A percentile compares a stretch with the other conserved stretches of the same genome.
Evolutionary conservation across 2,888 invertebrate genomes (phyloP).

Genomic region (Psylliodes chrysocephalus): DNA sequence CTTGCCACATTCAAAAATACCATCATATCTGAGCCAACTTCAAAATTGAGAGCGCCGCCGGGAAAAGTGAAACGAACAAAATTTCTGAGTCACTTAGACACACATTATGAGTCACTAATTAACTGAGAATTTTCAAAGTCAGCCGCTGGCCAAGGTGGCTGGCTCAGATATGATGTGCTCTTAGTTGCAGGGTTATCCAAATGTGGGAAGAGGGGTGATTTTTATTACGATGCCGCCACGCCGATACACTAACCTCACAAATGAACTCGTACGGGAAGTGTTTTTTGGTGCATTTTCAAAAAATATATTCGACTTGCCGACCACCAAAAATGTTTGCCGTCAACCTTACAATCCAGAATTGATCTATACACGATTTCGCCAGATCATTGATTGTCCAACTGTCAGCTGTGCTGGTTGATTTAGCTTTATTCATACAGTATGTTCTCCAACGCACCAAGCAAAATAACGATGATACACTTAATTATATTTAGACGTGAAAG

Average conservation of each 20-base stretch:
- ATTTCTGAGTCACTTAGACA: slow-evolving; percentile 27
- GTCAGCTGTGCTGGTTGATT: too few relatives aligned
- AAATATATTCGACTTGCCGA: too few relatives aligned
- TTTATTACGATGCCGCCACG: slow-evolving; percentile 56
- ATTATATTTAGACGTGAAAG: too few relatives aligned
- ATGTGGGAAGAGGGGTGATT: slow-evolving; percentile 59
- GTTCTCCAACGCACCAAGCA: too few relatives aligned
- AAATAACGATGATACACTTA: too few relatives aligned
- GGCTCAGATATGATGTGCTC: slow-evolving; percentile 72
- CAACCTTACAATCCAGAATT: too few relatives aligned
- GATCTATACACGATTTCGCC: too few relatives aligned
- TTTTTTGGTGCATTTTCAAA: slow-evolving; percentile 23
- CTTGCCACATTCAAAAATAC: slow-evolving; percentile 71
- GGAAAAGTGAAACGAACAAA: slow-evolving; percentile 63
- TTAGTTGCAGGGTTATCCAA: slow-evolving; percentile 70
- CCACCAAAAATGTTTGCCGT: too few relatives aligned
- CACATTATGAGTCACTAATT: slow-evolving; percentile 22
- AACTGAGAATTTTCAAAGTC: slow-evolving; percentile 25
- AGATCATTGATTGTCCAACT: too few relatives aligned
- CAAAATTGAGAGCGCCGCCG: slow-evolving; percentile 60
- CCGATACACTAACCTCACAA: slow-evolving; percentile 57
- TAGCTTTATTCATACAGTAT: too few relatives aligned
- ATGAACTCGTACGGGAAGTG: slow-evolving; percentile 18
- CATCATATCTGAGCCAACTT: slow-evolving; percentile 73
- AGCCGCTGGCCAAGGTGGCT: slow-evolving; percentile 50